Conservation (phyloP, 2,888 invertebrate genomes). For the Nomada hirtipes region DNA sequence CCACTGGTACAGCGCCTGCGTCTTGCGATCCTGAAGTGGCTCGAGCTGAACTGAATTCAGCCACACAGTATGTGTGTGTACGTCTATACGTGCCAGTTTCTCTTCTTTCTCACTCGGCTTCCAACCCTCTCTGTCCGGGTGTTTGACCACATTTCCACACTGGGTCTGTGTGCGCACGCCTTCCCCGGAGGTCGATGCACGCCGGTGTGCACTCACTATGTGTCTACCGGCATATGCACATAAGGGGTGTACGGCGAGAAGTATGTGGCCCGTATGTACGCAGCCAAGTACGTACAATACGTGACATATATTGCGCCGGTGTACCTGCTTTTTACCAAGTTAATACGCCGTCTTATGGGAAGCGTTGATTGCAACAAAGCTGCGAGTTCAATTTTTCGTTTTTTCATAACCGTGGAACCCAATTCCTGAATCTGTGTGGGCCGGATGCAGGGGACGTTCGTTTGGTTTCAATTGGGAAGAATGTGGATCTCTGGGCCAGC, state of each 20-base stretch:
- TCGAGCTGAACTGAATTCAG: conserved; percentile 62
- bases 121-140: conserved; percentile 34
- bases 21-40: conserved; percentile 61
- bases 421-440: background rate
- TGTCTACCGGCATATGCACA: conserved; percentile 52
- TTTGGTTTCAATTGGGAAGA: too few relatives aligned
- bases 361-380: conserved; percentile 51
- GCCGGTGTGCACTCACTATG: conserved; percentile 59
- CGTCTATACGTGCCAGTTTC: background rate
- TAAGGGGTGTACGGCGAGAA: conserved; percentile 41
- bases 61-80: conserved; percentile 31
- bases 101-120: background rate
- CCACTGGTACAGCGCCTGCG: conserved; percentile 71
- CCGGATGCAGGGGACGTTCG: too few relatives aligned
- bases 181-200: conserved; percentile 56
- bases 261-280: conserved; percentile 45
- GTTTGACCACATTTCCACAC: conserved; percentile 62
- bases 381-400: conserved; percentile 34
- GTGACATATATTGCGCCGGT: conserved; percentile 57
- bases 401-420: background rate
- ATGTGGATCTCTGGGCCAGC: too few relatives aligned
- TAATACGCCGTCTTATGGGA: conserved; percentile 51
- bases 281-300: conserved; percentile 48
- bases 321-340: conserved; percentile 57
- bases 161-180: conserved; percentile 29